Evolutionary conservation across 2,113 vertebrate genomes (phyloP), one percentile per base, ranked within the genome.

Genomic region (Xenopus laevis): DNA sequence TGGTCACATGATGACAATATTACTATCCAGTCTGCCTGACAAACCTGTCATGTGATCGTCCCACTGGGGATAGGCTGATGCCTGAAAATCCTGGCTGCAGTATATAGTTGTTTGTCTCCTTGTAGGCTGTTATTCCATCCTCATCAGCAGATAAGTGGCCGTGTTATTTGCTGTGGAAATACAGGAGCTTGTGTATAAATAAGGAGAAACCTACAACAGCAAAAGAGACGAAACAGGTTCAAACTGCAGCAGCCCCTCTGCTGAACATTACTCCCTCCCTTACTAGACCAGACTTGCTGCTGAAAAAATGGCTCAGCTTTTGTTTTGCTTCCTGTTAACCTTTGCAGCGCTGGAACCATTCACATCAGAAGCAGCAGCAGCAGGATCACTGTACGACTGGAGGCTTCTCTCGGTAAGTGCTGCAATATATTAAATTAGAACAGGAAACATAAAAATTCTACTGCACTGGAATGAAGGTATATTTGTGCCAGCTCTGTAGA

Each of bases 371-470:
- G 63, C 71, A 65, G 6, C 13, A n/a, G 15, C 16, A 13, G 13
- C 16, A 23, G 17, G 20, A 13, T 55, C 17, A 8, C 1, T 52
- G 8, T n/a, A 15, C 9, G 9, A 27, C n/a, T 71, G 59, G 74
- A 46, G 9, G 3, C 17, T 71, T 7, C 18, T 53, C n/a, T 66
- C 61, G 75, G 75, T 71, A 78, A 76, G 74, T 33, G 30, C 30
- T 33, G 30, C 30, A 33, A 33, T 33, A 6, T 6, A 33, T 6
- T 33, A 33, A 33, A 33, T 33, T 6, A 33, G 30, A 33, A 33
- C 30, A 33, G 6, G 6, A 33, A 33, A 33, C 6, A 6, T 33
- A 33, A 6, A 33, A 33, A 33, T 33, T 33, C 3, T 6, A 33
- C n/a, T n/a, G 6, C 3, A 33, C 3, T 33, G 30, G 30, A 3